phyloP scores from a whole-genome alignment of 2,797 vertebrate genomes.

The Hippocampus kuda region DNA sequence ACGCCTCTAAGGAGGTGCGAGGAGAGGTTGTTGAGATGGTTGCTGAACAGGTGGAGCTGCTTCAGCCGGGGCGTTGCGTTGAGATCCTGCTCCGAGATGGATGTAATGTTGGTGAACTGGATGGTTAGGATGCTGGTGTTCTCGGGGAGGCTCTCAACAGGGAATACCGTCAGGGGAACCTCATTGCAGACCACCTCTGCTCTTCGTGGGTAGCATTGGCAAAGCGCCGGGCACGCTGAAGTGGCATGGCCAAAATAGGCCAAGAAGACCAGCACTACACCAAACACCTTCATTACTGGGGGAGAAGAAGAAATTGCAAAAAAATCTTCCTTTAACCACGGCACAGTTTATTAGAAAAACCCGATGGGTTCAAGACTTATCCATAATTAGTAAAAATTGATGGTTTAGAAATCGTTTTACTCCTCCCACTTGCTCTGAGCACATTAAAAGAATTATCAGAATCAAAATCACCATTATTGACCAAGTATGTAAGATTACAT shows the following conservation, averaged over 20 bases:
- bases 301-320: not conserved
- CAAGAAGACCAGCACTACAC: constrained; percentile 28
- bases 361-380: too few species aligned
- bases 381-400: not conserved
- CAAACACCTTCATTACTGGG: constrained; percentile 46
- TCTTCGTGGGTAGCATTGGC: constrained; percentile 47
- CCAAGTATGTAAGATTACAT: too few species aligned
- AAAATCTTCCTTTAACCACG: too few species aligned
- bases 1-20: constrained; percentile 55
- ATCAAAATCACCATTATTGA: too few species aligned
- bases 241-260: constrained; percentile 24
- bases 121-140: constrained; percentile 58
- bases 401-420: not conserved
- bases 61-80: constrained; percentile 37
- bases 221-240: constrained; percentile 49
- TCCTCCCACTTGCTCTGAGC: too few species aligned
- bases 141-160: constrained; percentile 38
- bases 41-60: constrained; percentile 57
- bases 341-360: too few species aligned
- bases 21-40: constrained; percentile 51
- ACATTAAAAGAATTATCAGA: too few species aligned
- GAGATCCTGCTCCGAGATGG: constrained; percentile 48
- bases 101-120: constrained; percentile 60
- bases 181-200: constrained; percentile 56
- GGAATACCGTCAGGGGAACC: constrained; percentile 46